Evolutionary conservation across 2,888 invertebrate species (phyloP).

Genomic region (Apamea epomidion): DNA sequence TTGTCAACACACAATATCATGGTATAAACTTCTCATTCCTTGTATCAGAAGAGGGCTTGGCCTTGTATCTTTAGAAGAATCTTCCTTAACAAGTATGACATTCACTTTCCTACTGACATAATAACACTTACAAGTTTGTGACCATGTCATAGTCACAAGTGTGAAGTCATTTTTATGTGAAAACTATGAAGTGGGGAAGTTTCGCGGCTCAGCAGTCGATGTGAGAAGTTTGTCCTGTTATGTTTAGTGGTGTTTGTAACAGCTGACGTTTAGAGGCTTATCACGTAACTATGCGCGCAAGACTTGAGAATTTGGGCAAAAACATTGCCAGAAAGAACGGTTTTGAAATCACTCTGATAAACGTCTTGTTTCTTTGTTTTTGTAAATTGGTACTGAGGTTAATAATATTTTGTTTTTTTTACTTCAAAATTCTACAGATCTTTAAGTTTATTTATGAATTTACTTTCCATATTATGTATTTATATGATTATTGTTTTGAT

Average conservation of each 20-base stretch:
- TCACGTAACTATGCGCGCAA: neutral
- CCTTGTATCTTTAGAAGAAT: neutral
- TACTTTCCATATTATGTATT: neutral
- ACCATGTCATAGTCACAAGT: slow-evolving; percentile 24
- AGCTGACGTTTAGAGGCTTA: slow-evolving; percentile 29
- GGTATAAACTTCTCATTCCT: too few species aligned
- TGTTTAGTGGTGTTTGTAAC: slow-evolving; percentile 40
- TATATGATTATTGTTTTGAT: neutral
- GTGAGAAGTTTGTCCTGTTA: slow-evolving; percentile 50
- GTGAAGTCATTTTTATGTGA: slow-evolving; percentile 58
- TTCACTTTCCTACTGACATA: slow-evolving; percentile 15
- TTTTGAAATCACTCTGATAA: neutral
- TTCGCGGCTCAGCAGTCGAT: slow-evolving; percentile 41
- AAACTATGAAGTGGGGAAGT: slow-evolving; percentile 65
- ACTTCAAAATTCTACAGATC: neutral
- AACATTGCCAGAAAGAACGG: neutral
- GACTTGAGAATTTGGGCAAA: neutral
- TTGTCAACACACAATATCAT: neutral
- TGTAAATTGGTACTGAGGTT: neutral
- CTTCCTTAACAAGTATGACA: slow-evolving; percentile 1
- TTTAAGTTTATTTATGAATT: neutral
- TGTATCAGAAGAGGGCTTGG: too few species aligned
- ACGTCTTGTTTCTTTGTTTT: neutral
- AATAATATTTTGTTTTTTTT: neutral
- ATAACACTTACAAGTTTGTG: slow-evolving; percentile 50